These are phyloP conservation scores for Nephotettix cincticeps DNA, from an alignment of 1,140 invertebrate species.

Conservation along the genomic window DNA sequence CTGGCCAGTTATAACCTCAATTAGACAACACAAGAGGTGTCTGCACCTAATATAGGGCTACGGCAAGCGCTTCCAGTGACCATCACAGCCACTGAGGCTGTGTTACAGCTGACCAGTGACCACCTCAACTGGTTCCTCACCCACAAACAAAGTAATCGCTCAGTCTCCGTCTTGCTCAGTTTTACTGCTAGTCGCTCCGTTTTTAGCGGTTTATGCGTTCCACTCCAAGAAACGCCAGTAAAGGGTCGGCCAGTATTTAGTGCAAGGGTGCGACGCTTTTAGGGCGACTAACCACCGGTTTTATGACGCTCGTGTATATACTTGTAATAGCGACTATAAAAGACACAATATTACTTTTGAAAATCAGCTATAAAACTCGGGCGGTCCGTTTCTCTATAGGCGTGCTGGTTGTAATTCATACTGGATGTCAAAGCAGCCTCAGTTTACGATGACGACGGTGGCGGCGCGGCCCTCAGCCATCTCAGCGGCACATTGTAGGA, in stretches of 20 bases:
- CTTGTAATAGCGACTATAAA: conserved; percentile 19
- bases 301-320: background rate
- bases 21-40: too few relatives aligned
- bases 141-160: too few relatives aligned
- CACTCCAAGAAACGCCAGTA: background rate
- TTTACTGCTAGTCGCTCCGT: background rate
- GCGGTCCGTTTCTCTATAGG: background rate
- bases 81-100: too few relatives aligned
- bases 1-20: too few relatives aligned
- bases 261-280: conserved; percentile 11
- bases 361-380: conserved; percentile 8
- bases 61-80: too few relatives aligned
- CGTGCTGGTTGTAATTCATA: conserved; percentile 7
- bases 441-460: too few relatives aligned
- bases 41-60: too few relatives aligned
- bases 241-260: conserved; percentile 7
- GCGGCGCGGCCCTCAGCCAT: too few relatives aligned
- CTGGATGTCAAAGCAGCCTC: background rate
- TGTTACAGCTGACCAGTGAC: too few relatives aligned
- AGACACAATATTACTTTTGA: background rate
- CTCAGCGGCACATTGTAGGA: too few relatives aligned
- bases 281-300: background rate
- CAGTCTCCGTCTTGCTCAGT: too few relatives aligned
- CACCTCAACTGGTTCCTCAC: too few relatives aligned
- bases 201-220: conserved; percentile 16